phyloP scores from a whole-genome alignment of 2,888 invertebrate genomes.

The Penaeus monodon region DNA sequence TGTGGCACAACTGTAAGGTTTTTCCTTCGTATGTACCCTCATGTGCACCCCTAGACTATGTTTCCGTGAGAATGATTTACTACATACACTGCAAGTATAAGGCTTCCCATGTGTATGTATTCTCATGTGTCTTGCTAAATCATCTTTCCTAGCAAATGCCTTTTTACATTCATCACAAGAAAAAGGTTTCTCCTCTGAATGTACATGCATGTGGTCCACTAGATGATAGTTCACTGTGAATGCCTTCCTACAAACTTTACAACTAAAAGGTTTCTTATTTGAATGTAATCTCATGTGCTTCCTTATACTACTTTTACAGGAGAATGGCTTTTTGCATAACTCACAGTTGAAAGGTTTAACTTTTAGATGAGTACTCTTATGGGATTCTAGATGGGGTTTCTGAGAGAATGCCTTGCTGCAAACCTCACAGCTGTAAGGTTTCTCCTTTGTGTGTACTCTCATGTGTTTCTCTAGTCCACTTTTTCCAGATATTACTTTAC shows the following conservation, averaged over 20 bases:
- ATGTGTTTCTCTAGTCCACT: no score
- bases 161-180: background rate
- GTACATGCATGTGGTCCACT: no score
- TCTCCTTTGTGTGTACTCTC: no score
- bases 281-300: slow-evolving; percentile 6
- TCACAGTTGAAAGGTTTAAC: no score
- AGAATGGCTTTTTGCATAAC: background rate
- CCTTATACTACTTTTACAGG: background rate
- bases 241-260: background rate
- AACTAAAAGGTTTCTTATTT: background rate
- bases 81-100: background rate
- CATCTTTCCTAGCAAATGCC: background rate
- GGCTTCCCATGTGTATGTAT: background rate
- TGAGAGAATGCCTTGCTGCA: no score
- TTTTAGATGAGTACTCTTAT: no score
- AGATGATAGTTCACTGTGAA: background rate
- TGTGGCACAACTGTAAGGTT: background rate
- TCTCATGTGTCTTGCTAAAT: background rate
- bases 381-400: no score
- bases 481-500: no score
- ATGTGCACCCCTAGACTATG: background rate
- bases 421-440: no score
- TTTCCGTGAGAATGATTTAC: background rate
- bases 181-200: background rate
- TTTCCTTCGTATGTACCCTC: slow-evolving; percentile 1